A percentile compares a stretch with the other conserved stretches of the same genome.
Conservation (phyloP, 2,888 invertebrate genomes). For the Pristionchus arcanus region DNA sequence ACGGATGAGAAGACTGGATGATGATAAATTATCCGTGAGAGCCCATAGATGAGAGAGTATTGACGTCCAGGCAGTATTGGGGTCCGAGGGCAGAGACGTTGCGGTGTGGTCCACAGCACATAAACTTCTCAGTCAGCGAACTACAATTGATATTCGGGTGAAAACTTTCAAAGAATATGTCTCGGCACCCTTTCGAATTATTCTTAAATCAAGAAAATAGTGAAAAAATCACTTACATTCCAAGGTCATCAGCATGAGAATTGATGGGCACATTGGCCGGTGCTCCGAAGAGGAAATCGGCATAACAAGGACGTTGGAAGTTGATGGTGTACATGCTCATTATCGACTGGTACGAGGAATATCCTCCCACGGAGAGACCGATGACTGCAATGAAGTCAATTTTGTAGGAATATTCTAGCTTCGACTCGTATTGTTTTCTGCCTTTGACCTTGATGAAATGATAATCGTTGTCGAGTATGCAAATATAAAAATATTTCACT, state of each 20-base stretch:
- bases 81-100: constrained; percentile 68
- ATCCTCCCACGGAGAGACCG: constrained; percentile 67
- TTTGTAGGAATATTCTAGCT: too few species aligned
- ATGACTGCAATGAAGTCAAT: constrained; percentile 57
- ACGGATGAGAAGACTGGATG: background rate
- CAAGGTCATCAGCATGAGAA: background rate
- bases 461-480: too few species aligned
- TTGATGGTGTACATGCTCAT: constrained; percentile 65
- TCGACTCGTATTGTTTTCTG: too few species aligned
- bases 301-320: constrained; percentile 74
- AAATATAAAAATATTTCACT: too few species aligned
- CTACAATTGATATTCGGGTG: background rate
- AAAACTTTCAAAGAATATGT: too few species aligned
- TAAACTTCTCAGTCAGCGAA: constrained; percentile 62
- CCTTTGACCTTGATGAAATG: too few species aligned
- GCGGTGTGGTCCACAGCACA: constrained; percentile 72
- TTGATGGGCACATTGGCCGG: background rate
- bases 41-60: constrained; percentile 6
- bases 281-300: constrained; percentile 39
- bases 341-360: constrained; percentile 68
- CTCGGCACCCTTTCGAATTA: too few species aligned
- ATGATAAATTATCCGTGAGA: constrained; percentile 27
- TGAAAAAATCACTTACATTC: constrained; percentile 14
- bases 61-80: constrained; percentile 62
- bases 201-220: too few species aligned